phyloP scores from a whole-genome alignment of 2,888 invertebrate species.

The Ophioninae sp. region DNA sequence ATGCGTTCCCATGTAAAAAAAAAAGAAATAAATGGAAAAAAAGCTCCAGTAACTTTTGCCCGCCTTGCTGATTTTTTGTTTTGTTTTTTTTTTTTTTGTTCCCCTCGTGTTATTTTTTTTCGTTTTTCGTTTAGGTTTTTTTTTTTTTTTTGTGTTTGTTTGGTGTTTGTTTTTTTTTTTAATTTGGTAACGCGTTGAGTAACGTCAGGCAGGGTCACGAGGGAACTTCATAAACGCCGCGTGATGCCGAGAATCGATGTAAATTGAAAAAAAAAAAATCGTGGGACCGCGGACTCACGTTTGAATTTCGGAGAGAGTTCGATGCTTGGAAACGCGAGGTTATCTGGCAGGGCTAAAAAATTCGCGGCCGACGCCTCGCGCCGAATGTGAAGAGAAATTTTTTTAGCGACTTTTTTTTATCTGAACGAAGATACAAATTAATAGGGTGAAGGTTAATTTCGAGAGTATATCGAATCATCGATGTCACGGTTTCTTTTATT shows the following conservation, averaged over 20 bases:
- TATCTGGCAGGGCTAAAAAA: neutral
- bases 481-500: too few species aligned
- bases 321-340: slow-evolving; percentile 41
- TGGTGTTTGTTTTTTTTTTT: neutral
- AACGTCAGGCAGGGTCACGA: slow-evolving; percentile 2
- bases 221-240: neutral
- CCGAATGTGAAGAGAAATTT: too few species aligned
- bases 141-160: neutral
- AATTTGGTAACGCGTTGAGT: neutral
- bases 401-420: too few species aligned
- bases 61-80: neutral
- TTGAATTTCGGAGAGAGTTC: slow-evolving; percentile 48
- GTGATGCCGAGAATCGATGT: slow-evolving; percentile 11
- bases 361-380: too few species aligned
- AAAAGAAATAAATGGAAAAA: neutral
- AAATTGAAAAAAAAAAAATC: slow-evolving; percentile 3
- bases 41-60: neutral
- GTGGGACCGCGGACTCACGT: neutral
- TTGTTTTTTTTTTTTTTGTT: neutral
- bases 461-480: too few species aligned
- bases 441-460: too few species aligned
- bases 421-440: too few species aligned
- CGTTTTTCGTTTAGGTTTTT: neutral
- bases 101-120: neutral
- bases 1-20: neutral